These are phyloP conservation scores for Mesochorus sp. DNA, from an alignment of 2,888 invertebrate genomes.

Conservation along the genomic window DNA sequence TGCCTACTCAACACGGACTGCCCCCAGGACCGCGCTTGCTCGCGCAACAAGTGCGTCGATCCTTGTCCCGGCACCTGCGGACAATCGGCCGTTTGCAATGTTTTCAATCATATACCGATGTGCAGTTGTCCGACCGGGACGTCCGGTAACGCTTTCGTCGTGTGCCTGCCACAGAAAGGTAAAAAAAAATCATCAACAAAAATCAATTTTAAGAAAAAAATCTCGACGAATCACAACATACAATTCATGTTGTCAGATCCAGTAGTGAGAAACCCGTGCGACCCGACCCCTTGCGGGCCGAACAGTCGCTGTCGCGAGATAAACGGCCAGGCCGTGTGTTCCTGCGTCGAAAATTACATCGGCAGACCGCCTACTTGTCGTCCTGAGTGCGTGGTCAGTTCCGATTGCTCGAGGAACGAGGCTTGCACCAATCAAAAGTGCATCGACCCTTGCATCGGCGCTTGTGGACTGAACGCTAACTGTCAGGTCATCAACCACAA, in stretches of 20 bases:
- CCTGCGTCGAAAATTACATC: slow-evolving; percentile 88
- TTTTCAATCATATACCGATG: slow-evolving; percentile 87
- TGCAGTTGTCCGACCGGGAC: slow-evolving; percentile 87
- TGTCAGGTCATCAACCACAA: slow-evolving; percentile 91
- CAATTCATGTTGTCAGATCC: too few relatives aligned
- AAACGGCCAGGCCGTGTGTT: slow-evolving; percentile 89
- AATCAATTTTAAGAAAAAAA: slow-evolving; percentile 20
- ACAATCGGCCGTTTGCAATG: slow-evolving; percentile 81
- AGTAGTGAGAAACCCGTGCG: slow-evolving; percentile 85
- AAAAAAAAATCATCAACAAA: slow-evolving; percentile 88
- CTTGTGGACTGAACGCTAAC: slow-evolving; percentile 88
- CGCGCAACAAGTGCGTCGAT: slow-evolving; percentile 88
- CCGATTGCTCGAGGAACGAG: slow-evolving; percentile 88
- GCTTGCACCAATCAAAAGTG: slow-evolving; percentile 93
- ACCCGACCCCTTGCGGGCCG: slow-evolving; percentile 85
- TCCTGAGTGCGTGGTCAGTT: slow-evolving; percentile 90
- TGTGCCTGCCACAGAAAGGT: slow-evolving; percentile 83
- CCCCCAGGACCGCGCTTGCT: slow-evolving; percentile 87
- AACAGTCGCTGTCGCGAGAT: slow-evolving; percentile 89
- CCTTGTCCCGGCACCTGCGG: slow-evolving; percentile 90
- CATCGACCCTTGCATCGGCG: slow-evolving; percentile 89
- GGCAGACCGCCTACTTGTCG: slow-evolving; percentile 91
- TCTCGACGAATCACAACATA: background rate
- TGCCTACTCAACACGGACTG: slow-evolving; percentile 90
- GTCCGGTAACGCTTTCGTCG: slow-evolving; percentile 87